Base-by-base conservation (phyloP, 92 coral and sea anemone genomes). In the Heliopora coerulea region DNA sequence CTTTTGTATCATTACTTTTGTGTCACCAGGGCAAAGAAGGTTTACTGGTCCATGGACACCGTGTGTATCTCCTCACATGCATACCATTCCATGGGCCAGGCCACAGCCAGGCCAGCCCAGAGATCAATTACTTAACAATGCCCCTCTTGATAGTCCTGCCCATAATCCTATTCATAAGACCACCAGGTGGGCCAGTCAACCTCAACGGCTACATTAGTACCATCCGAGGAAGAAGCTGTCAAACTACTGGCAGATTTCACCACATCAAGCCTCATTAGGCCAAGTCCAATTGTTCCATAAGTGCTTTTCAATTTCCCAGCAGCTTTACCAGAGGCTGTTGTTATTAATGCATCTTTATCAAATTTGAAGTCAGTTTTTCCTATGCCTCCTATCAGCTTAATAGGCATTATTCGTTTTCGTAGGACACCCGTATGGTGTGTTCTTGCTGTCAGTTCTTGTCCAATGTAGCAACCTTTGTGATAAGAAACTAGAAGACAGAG, bases 391-490 rank as follows among this genome's bases (percentile, higher is more conserved):
- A 2, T 23, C 17, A 87, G 48, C 9, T 83, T 78, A 24, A 93
- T 62, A 27, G 98, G 98, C 84, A 90, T 80, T 26, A 88, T 78
- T 79, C 98, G 72, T 75, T 93, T 93, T 64, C 98, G 61, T 78
- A 93, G 81, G 12, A 93, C 88, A 6, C 98, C 98, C 15, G 96
- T 93, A 65, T 93, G 98, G 75, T 93, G 91, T 14, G 96, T 88
- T 41, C 98, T 90, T 29, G 98, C 98, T 21, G 91, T 93, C 54
- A 93, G 66, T 62, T 93, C 98, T 74, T 93, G 98, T 3, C 98
- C 98, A 62, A 93, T 62, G 60, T 93, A 93, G 68, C 98, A 93
- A 27, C 98, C 98, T 82, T 93, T 93, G 49, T 85, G 89, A 72
- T 85, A 93, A 5, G 96, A 93, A n/a, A 93, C 98, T 93, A 62